Percentiles rank a stretch among this genome's conserved stretches.
Evolutionary conservation across 2,113 vertebrate genomes (phyloP).

Genomic region (Cranoglanis bouderius): DNA sequence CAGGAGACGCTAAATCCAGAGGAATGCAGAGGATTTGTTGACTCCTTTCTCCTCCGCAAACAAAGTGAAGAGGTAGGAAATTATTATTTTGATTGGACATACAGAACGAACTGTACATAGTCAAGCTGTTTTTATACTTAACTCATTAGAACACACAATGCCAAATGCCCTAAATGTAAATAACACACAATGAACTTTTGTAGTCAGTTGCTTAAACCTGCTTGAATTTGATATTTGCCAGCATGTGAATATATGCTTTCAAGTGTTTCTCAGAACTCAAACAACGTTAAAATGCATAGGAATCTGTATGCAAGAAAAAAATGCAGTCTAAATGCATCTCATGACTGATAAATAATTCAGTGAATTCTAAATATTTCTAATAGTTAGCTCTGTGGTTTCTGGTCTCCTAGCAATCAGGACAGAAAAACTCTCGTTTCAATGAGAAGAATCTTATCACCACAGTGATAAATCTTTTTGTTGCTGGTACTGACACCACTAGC

Average conservation of each 20-base stretch:
- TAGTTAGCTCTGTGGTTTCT: background rate
- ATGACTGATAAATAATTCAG: background rate
- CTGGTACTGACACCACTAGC: conserved; percentile 66
- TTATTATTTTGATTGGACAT: background rate
- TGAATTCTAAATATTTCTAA: background rate
- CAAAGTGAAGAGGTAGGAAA: conserved; percentile 59
- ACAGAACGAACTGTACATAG: background rate
- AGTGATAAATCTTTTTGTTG: conserved; percentile 62
- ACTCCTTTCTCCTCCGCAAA: conserved; percentile 63
- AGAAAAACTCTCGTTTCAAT: conserved; percentile 47
- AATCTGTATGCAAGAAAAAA: background rate
- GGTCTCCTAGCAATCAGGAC: conserved; percentile 36
- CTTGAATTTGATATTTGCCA: background rate
- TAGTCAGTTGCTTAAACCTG: background rate
- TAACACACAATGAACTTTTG: background rate
- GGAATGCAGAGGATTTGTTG: conserved; percentile 59
- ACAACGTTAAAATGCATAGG: background rate
- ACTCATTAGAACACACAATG: background rate
- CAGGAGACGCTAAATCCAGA: conserved; percentile 60
- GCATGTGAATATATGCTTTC: background rate
- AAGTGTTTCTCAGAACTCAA: background rate
- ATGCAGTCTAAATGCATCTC: background rate
- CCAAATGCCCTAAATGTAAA: no score
- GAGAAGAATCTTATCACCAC: conserved; percentile 54
- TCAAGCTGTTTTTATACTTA: background rate